Evolutionary conservation across 2,113 vertebrate genomes (phyloP).

Genomic region (Planiliza haematocheilus): DNA sequence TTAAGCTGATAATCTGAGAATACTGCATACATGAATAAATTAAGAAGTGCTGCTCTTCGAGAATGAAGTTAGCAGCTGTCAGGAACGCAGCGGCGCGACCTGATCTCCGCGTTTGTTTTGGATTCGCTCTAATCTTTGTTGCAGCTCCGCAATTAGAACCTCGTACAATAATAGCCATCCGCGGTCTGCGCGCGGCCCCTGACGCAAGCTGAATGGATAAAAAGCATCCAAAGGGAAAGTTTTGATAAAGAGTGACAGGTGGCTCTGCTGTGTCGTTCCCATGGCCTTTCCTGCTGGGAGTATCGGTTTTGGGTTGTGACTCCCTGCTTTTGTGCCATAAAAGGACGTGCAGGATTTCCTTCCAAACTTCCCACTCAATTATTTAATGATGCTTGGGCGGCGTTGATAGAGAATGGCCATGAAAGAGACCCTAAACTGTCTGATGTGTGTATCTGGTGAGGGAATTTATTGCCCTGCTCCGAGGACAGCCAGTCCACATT

Average conservation of each 20-base stretch:
- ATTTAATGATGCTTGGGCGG: constrained; percentile 44
- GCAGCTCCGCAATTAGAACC: too few species aligned
- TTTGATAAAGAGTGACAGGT: constrained; percentile 36
- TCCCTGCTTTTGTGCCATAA: constrained; percentile 41
- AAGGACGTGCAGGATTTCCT: constrained; percentile 31
- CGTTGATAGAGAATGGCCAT: constrained; percentile 43
- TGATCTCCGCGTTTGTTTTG: constrained; percentile 9
- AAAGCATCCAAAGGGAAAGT: background rate
- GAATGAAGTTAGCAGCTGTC: constrained; percentile 37
- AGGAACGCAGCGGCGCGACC: constrained; percentile 4
- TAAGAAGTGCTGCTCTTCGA: constrained; percentile 13
- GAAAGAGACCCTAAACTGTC: constrained; percentile 33
- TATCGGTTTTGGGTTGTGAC: constrained; percentile 10
- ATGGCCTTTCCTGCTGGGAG: constrained; percentile 24
- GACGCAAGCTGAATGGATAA: constrained; percentile 5
- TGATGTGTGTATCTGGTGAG: constrained; percentile 48
- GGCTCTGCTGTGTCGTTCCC: constrained; percentile 23
- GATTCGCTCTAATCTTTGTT: background rate
- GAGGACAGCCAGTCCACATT: constrained; percentile 56
- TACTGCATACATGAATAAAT: constrained; percentile 55
- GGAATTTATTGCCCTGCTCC: constrained; percentile 52
- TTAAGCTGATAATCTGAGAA: constrained; percentile 62
- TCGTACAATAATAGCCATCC: background rate
- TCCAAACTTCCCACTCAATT: constrained; percentile 12
- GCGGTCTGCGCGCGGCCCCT: background rate